Evolutionary conservation across 2,888 invertebrate genomes (phyloP).

Genomic region (Ectropis crepuscularia): DNA sequence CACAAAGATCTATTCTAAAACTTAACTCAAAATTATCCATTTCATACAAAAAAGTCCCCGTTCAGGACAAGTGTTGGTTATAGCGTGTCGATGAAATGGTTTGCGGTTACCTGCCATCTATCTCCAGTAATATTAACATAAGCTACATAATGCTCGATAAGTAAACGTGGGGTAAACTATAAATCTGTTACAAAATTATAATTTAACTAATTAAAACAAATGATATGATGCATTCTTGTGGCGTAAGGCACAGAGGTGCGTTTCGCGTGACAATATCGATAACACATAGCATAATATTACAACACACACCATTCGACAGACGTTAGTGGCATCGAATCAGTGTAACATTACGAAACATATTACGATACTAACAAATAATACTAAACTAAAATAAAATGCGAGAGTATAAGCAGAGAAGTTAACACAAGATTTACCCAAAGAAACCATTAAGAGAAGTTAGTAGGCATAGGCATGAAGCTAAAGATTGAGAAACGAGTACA

Average conservation of each 20-base stretch:
- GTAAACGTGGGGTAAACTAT: slow-evolving; percentile 66
- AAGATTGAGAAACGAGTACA: slow-evolving; percentile 27
- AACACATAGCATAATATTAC: slow-evolving; percentile 27
- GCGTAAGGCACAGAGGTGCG: slow-evolving; percentile 66
- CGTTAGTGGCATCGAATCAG: slow-evolving; percentile 17
- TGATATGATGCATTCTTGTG: slow-evolving; percentile 85
- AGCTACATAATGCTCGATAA: slow-evolving; percentile 63
- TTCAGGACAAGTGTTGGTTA: slow-evolving; percentile 58
- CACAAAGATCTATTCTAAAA: slow-evolving; percentile 45
- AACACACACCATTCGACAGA: slow-evolving; percentile 26
- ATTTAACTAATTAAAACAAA: slow-evolving; percentile 80
- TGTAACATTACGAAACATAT: slow-evolving; percentile 45
- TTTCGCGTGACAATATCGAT: slow-evolving; percentile 57
- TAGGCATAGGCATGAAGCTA: slow-evolving; percentile 47
- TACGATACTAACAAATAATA: slow-evolving; percentile 57
- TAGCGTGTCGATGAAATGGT: slow-evolving; percentile 59
- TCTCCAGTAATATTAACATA: slow-evolving; percentile 42
- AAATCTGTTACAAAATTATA: slow-evolving; percentile 69
- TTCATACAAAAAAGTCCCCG: slow-evolving; percentile 83
- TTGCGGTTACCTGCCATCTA: slow-evolving; percentile 40
- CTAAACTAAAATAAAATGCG: slow-evolving; percentile 70
- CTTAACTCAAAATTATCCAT: slow-evolving; percentile 56
- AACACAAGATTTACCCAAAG: slow-evolving; percentile 48
- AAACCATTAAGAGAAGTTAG: slow-evolving; percentile 47
- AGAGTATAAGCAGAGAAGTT: slow-evolving; percentile 52